phyloP scores from a whole-genome alignment of 2,113 vertebrate species.

The Perca fluviatilis region DNA sequence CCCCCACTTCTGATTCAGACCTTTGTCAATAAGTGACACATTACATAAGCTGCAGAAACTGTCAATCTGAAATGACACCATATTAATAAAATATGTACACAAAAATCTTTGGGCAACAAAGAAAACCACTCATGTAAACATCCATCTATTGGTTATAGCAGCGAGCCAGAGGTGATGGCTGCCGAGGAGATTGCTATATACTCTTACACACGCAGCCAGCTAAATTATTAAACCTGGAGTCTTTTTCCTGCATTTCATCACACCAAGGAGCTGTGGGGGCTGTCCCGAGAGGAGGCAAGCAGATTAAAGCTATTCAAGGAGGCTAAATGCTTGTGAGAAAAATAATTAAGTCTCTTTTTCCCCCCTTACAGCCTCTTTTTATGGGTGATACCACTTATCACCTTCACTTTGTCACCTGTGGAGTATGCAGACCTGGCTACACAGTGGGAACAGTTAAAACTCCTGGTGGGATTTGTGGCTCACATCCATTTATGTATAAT shows the following conservation, averaged over 20 bases:
- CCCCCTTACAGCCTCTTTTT: slow-evolving; percentile 1
- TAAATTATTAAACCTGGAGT: slow-evolving; percentile 80
- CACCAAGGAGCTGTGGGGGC: slow-evolving; percentile 56
- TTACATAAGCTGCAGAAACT: background rate
- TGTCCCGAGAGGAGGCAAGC: slow-evolving; percentile 30
- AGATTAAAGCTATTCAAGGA: slow-evolving; percentile 20
- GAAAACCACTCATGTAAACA: slow-evolving; percentile 9
- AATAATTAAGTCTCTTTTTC: background rate
- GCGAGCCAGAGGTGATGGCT: slow-evolving; percentile 41
- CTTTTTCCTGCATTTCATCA: slow-evolving; percentile 73
- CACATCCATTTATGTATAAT: background rate
- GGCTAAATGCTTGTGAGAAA: slow-evolving; percentile 20
- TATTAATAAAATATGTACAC: background rate
- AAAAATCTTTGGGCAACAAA: background rate
- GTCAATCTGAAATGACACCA: background rate
- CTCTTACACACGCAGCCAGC: slow-evolving; percentile 67
- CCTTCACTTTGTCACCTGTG: slow-evolving; percentile 25
- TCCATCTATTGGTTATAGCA: slow-evolving; percentile 17
- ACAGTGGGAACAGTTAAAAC: slow-evolving; percentile 8
- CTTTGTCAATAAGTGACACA: slow-evolving; percentile 13
- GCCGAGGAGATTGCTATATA: slow-evolving; percentile 66
- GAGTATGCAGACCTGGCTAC: slow-evolving; percentile 11
- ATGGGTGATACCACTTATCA: background rate
- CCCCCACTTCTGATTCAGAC: background rate
- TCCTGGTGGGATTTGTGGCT: background rate